phyloP scores from a whole-genome alignment of 2,113 vertebrate species.

The Clupea harengus region DNA sequence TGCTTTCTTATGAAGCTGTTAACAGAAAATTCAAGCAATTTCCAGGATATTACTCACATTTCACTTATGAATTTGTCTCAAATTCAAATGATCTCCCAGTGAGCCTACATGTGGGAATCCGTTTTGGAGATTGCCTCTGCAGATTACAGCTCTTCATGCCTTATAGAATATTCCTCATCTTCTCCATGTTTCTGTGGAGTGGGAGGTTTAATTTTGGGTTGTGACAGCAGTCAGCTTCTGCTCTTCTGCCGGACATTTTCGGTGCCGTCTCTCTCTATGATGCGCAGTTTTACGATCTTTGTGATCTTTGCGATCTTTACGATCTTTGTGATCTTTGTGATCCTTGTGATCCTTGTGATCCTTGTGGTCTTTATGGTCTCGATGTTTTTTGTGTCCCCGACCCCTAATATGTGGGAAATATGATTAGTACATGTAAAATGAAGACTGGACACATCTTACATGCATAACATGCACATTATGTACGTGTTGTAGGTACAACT shows the following conservation, averaged over 20 bases:
- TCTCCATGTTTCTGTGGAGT: not conserved
- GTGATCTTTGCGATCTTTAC: constrained; percentile 31
- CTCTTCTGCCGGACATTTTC: constrained; percentile 49
- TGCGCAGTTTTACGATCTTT: constrained; percentile 22
- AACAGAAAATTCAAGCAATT: not conserved
- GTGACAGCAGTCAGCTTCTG: constrained; percentile 41
- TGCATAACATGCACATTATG: not conserved
- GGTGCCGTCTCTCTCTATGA: constrained; percentile 49
- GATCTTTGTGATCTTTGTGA: constrained; percentile 40
- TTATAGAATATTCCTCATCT: not conserved
- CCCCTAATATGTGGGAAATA: not conserved
- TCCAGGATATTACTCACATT: not conserved
- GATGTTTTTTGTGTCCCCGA: not conserved
- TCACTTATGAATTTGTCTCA: not conserved
- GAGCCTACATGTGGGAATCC: constrained; percentile 10
- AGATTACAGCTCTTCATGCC: not conserved
- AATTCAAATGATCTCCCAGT: not conserved
- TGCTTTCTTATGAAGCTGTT: not conserved
- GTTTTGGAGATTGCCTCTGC: constrained; percentile 23
- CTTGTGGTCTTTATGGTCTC: constrained; percentile 1
- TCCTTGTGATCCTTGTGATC: constrained; percentile 50
- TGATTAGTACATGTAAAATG: not conserved
- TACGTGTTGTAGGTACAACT: not conserved
- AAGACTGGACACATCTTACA: not conserved
- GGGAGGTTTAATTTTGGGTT: not conserved